A percentile compares a stretch with the other conserved stretches of the same genome.
phyloP scores from a whole-genome alignment of 23 tunicate species.

The Phallusia fumigata region DNA sequence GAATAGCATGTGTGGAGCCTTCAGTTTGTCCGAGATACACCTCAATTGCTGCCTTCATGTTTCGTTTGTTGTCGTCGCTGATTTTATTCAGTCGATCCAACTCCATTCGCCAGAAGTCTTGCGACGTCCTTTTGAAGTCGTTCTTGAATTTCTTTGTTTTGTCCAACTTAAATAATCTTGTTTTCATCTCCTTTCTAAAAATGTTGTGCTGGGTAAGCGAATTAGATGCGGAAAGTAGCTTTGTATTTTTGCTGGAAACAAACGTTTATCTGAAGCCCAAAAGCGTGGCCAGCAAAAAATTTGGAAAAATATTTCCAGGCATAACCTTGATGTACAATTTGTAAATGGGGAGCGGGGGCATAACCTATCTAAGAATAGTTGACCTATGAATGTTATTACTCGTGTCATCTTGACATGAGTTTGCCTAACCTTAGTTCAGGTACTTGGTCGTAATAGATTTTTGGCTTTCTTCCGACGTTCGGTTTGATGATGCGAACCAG shows the following conservation, averaged over 20 bases:
- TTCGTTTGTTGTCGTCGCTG: conserved; percentile 60
- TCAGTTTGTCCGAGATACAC: conserved; percentile 25
- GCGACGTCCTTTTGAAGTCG: conserved; percentile 61
- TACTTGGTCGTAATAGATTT: conserved; percentile 56
- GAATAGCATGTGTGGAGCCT: not conserved
- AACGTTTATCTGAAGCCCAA: too few species aligned
- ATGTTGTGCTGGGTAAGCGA: not conserved
- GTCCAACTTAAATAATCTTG: conserved; percentile 54
- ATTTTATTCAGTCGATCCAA: conserved; percentile 63
- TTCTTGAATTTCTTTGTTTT: conserved; percentile 33
- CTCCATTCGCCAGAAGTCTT: conserved; percentile 86
- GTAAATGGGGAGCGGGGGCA: too few species aligned
- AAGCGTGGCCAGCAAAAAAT: too few species aligned
- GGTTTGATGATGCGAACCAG: conserved; percentile 60
- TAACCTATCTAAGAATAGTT: too few species aligned
- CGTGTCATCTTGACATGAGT: not conserved
- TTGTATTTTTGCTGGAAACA: too few species aligned
- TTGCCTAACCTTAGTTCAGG: conserved; percentile 48
- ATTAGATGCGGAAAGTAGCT: not conserved
- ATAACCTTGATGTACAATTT: too few species aligned
- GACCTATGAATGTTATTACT: too few species aligned
- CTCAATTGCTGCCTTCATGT: conserved; percentile 65
- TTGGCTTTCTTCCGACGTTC: conserved; percentile 54
- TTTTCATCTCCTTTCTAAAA: conserved; percentile 70
- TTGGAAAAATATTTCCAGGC: too few species aligned